These are phyloP conservation scores for Patella caerulea DNA, from an alignment of 2,888 invertebrate species.

Conservation along the genomic window DNA sequence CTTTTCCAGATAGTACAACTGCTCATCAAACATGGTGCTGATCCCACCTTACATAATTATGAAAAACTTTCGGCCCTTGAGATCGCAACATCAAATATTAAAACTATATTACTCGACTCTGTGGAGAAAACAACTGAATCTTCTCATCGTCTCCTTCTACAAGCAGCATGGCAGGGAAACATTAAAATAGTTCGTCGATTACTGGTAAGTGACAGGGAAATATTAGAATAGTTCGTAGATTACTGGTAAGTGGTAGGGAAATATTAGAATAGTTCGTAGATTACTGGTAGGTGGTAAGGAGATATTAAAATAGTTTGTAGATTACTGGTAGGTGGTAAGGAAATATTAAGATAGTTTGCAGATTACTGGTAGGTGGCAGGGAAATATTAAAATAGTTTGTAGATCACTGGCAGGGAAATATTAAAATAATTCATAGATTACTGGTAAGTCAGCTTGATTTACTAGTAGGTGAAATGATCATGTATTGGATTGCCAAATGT, in stretches of 20 bases:
- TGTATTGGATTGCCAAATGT: no score
- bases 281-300: no score
- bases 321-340: no score
- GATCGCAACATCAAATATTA: conserved; percentile 63
- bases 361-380: no score
- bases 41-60: conserved; percentile 67
- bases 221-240: conserved; percentile 52
- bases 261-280: no score
- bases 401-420: no score
- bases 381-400: no score
- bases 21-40: conserved; percentile 65
- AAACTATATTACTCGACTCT: conserved; percentile 62
- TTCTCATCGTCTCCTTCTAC: conserved; percentile 63
- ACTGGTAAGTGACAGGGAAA: conserved; percentile 67
- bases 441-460: no score
- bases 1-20: conserved; percentile 63
- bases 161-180: conserved; percentile 70
- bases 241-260: conserved; percentile 25
- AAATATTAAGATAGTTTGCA: no score
- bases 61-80: conserved; percentile 67
- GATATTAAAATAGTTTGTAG: no score
- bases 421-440: no score
- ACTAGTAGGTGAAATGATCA: no score
- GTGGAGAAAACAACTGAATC: conserved; percentile 58
- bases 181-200: conserved; percentile 58